phyloP scores from a whole-genome alignment of 2,113 vertebrate genomes.

The Apus apus region DNA sequence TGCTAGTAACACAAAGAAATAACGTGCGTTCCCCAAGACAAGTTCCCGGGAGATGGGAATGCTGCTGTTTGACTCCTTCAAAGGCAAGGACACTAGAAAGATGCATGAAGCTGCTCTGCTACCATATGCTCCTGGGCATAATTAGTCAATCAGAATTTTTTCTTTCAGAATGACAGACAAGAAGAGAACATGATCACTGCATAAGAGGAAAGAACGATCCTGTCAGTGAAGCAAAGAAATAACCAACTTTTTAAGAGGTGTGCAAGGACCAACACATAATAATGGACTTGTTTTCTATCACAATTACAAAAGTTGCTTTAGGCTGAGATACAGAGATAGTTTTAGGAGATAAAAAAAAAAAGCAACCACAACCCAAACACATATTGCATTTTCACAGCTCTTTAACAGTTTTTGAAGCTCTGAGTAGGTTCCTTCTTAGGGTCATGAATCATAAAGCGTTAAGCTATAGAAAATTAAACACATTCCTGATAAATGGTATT shows the following conservation, averaged over 20 bases:
- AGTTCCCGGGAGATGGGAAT: conserved; percentile 8
- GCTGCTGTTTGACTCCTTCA: conserved; percentile 36
- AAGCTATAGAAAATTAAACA: neutral
- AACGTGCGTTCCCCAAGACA: neutral
- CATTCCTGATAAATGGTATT: neutral
- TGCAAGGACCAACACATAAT: neutral
- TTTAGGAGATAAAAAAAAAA: neutral
- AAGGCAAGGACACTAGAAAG: neutral
- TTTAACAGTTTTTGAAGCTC: neutral
- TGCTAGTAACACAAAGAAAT: conserved; percentile 46
- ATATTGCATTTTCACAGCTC: neutral
- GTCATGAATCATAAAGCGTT: neutral
- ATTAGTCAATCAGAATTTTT: neutral
- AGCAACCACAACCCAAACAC: too few species aligned
- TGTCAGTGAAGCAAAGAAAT: neutral
- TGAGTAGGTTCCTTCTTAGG: neutral
- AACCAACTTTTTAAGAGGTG: neutral
- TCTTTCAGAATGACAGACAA: neutral
- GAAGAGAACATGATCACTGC: neutral
- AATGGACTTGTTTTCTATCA: neutral
- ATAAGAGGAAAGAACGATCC: neutral
- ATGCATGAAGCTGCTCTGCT: neutral
- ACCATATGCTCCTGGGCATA: neutral
- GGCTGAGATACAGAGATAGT: neutral
- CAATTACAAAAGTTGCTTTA: neutral